These are phyloP conservation scores for Callitettix versicolor DNA, from an alignment of 1,140 invertebrate genomes.

Conservation along the genomic window DNA sequence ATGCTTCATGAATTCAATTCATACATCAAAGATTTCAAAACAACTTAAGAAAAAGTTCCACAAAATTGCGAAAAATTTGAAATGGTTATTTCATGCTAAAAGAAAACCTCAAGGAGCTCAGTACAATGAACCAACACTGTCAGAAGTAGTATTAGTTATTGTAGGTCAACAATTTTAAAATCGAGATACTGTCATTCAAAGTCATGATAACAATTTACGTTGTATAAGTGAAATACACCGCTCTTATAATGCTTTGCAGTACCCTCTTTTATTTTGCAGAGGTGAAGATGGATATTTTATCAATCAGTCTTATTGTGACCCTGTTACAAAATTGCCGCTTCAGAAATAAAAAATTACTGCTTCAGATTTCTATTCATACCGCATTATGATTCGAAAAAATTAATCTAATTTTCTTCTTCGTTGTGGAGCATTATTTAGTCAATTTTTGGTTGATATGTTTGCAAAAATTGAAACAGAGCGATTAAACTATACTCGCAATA, in stretches of 20 bases:
- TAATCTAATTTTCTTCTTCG: slow-evolving; percentile 19
- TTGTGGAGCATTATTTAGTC: slow-evolving; percentile 28
- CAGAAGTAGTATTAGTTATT: slow-evolving; percentile 26
- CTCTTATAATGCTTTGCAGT: slow-evolving; percentile 31
- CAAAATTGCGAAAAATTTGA: slow-evolving; percentile 8
- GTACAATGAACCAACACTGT: slow-evolving; percentile 26
- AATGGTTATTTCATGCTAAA: slow-evolving; percentile 26
- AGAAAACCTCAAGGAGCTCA: slow-evolving; percentile 26
- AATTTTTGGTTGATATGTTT: slow-evolving; percentile 36
- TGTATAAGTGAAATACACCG: slow-evolving; percentile 26
- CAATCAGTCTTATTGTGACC: slow-evolving; percentile 8
- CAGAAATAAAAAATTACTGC: slow-evolving; percentile 27
- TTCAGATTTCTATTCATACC: slow-evolving; percentile 26
- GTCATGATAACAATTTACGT: slow-evolving; percentile 17
- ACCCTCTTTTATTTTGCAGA: slow-evolving; percentile 30
- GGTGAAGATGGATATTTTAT: slow-evolving; percentile 24
- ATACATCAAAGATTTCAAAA: slow-evolving; percentile 27
- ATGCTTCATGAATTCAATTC: slow-evolving; percentile 24
- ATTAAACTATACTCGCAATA: slow-evolving; percentile 29
- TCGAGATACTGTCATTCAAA: slow-evolving; percentile 26
- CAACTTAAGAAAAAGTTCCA: slow-evolving; percentile 22
- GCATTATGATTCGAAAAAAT: slow-evolving; percentile 20
- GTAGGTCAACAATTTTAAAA: slow-evolving; percentile 24
- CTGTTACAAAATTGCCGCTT: slow-evolving; percentile 1
- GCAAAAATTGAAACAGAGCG: slow-evolving; percentile 36